Conservation (phyloP, 2,797 vertebrate species). For the Leptoclinus maculatus region DNA sequence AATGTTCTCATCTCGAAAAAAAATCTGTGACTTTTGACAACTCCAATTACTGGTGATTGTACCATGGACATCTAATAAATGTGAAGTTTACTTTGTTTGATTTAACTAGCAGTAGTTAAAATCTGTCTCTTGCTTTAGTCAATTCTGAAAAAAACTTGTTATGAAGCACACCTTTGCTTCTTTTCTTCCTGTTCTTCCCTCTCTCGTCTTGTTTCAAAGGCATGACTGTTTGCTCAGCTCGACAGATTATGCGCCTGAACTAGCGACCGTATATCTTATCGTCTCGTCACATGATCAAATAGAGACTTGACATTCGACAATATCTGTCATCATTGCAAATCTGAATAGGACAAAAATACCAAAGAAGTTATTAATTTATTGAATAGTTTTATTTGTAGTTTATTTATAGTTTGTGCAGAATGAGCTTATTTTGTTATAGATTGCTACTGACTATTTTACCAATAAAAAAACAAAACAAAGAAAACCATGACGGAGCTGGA, state of each 20-base stretch:
- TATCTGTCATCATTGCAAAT: neutral
- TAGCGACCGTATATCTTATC: neutral
- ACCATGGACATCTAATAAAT: constrained; percentile 53
- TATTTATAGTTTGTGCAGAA: neutral
- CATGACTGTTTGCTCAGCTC: neutral
- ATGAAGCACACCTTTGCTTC: neutral
- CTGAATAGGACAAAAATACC: neutral
- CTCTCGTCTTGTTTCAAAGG: neutral
- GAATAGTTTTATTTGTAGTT: too few species aligned
- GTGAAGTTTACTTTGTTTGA: constrained; percentile 12
- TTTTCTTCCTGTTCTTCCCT: neutral
- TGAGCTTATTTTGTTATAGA: neutral
- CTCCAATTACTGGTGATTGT: constrained; percentile 10
- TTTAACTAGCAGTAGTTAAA: neutral
- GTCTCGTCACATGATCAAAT: neutral
- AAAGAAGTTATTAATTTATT: neutral
- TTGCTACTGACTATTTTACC: neutral
- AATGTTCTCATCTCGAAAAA: constrained; percentile 16
- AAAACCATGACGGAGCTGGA: neutral
- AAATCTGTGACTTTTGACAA: neutral
- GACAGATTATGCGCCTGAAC: neutral
- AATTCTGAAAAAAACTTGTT: neutral
- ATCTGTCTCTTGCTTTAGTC: neutral
- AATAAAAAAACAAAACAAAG: neutral
- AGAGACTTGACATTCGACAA: neutral